Evolutionary conservation across 2,113 vertebrate genomes (phyloP).

Genomic region (Rattus rattus): DNA sequence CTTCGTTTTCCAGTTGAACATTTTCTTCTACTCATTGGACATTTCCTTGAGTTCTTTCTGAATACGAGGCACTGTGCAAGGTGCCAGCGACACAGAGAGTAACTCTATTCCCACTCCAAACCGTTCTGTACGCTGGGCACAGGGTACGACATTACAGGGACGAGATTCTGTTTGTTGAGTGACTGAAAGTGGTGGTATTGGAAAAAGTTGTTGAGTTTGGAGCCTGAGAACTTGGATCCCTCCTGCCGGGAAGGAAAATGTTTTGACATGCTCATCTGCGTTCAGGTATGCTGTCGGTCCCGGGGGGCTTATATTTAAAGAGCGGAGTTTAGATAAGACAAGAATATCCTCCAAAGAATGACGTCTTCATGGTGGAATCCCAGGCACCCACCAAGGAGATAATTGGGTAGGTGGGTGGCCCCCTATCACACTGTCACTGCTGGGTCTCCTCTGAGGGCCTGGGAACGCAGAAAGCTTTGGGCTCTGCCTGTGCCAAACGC

Average conservation of each 20-base stretch:
- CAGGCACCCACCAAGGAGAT: constrained; percentile 74
- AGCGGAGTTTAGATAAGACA: constrained; percentile 76
- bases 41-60: background rate
- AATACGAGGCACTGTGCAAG: background rate
- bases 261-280: constrained; percentile 71
- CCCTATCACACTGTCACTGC: constrained; percentile 58
- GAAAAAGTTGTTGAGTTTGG: background rate
- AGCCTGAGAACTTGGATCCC: constrained; percentile 59
- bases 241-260: constrained; percentile 43
- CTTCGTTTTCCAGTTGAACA: background rate
- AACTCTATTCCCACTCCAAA: background rate
- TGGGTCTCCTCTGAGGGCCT: constrained; percentile 18
- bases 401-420: constrained; percentile 73
- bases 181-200: background rate
- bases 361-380: constrained; percentile 74
- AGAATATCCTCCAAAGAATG: constrained; percentile 72
- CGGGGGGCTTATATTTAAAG: constrained; percentile 69
- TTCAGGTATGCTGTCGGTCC: constrained; percentile 77
- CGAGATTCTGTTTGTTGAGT: background rate
- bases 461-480: constrained; percentile 12
- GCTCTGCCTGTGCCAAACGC: constrained; percentile 29
- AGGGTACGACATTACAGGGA: rapidly evolving
- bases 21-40: background rate
- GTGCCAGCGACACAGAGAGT: background rate
- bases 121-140: background rate